These are phyloP conservation scores for Syndactyla subalaris DNA, from an alignment of 2,797 vertebrate genomes.

Conservation along the genomic window DNA sequence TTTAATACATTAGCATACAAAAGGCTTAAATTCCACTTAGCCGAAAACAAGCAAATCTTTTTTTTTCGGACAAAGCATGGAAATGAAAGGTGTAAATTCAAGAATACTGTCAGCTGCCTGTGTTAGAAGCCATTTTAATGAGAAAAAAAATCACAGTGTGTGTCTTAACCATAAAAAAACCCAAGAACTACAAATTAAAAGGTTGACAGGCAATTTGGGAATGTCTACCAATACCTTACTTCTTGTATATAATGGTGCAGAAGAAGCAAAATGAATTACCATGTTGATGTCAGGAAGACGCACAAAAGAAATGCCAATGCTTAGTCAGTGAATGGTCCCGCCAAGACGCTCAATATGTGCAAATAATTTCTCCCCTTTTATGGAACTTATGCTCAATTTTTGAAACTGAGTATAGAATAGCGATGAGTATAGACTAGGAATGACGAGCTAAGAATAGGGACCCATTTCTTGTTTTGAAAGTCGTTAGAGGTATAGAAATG, in stretches of 20 bases:
- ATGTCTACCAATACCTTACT: background rate
- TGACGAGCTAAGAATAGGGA: background rate
- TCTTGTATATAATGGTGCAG: background rate
- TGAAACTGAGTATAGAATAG: background rate
- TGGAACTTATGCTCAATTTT: background rate
- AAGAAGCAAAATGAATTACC: background rate
- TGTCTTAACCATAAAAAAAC: background rate
- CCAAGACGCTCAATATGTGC: background rate
- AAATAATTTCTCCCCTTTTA: background rate
- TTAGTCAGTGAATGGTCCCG: background rate
- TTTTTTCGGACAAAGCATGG: background rate
- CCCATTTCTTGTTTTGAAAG: background rate
- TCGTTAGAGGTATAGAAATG: background rate
- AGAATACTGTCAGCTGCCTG: background rate
- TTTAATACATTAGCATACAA: background rate
- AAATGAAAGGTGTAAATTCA: background rate
- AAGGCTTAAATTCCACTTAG: background rate
- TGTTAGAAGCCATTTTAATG: background rate
- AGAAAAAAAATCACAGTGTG: background rate
- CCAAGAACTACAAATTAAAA: conserved; percentile 10
- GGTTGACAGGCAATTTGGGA: background rate
- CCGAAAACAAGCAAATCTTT: background rate
- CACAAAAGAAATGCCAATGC: background rate
- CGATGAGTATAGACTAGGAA: background rate
- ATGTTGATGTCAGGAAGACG: background rate